Evolutionary conservation across 2,888 invertebrate species (phyloP), one percentile per base, ranked within the genome.

Genomic region (Hesperia comma): DNA sequence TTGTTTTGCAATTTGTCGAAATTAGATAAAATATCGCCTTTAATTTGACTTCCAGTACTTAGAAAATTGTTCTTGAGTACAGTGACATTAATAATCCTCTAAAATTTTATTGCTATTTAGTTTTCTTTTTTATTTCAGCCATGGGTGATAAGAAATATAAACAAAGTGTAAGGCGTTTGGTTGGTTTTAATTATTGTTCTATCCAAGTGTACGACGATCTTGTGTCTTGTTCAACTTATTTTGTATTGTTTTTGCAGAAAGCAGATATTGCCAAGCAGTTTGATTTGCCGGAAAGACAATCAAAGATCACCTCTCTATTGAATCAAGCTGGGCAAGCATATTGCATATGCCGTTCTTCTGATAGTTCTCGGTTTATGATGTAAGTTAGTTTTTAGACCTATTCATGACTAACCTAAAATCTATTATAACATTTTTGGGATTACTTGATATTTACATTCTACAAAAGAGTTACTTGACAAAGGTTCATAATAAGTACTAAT

Each of bases 331-430:
- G 97, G 6, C 97, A 97, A 88, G 97, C 97, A 0, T 99, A 99
- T 84, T 99, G 99, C 83, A 96, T 99, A 75, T 99, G 99, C 83
- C 94, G 98, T 53, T 97, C 98, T 7, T 97, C 98, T 0, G 99
- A 99, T 82, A 97, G 98, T 74, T 97, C 97, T 1, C 94, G 98
- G 58, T 99, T 99, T 87, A 99, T 99, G 99, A 99, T 99, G 97
- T 97, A 88, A 93, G 95, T 53, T 15, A 10, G 33, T 8, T 33
- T 33, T 32, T 33, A 40, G 40, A 26, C 5, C 3, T 26, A 26
- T 4, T 26, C 26, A 26, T 26, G 26, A 26, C 26, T 26, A 26
- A 26, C 26, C 26, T 26, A 26, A 2, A 26, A 26, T 4, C 26
- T 26, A 5, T 26, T 26, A 26, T 26, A 26, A 26, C 2, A 5